Conservation (phyloP, 2,888 invertebrate species). For the Phyllotreta cruciferae region DNA sequence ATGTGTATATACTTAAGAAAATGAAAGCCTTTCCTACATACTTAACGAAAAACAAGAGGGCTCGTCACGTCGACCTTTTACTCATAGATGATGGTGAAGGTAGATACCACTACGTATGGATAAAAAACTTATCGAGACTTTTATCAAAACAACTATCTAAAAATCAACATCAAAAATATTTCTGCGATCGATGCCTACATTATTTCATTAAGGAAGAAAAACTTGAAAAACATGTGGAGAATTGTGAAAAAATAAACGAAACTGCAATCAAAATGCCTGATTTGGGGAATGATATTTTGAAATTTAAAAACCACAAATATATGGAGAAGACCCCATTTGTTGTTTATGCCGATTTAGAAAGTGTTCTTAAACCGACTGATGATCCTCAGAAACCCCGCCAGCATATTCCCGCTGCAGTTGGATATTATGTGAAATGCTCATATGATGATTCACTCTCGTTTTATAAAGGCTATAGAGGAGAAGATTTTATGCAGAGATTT, state of each 20-base stretch:
- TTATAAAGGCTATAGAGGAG: constrained; percentile 12
- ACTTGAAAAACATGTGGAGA: constrained; percentile 2
- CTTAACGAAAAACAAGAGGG: constrained; percentile 30
- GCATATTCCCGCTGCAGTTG: constrained; percentile 41
- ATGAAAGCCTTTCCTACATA: constrained; percentile 20
- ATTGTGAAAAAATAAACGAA: constrained; percentile 29
- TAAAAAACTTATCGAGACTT: constrained; percentile 19
- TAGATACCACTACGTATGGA: constrained; percentile 17
- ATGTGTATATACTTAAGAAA: constrained; percentile 42
- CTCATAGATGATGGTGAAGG: constrained; percentile 26
- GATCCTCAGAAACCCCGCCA: constrained; percentile 21
- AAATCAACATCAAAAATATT: constrained; percentile 11
- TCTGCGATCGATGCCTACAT: constrained; percentile 25
- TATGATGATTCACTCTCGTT: constrained; percentile 30
- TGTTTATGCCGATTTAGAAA: constrained; percentile 41
- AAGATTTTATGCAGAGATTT: constrained; percentile 21
- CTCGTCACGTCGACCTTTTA: constrained; percentile 37
- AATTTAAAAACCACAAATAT: constrained; percentile 26
- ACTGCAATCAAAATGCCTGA: constrained; percentile 30
- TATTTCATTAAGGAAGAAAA: constrained; percentile 14
- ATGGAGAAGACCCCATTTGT: constrained; percentile 30
- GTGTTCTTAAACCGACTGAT: constrained; percentile 18
- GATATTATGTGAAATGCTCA: constrained; percentile 42
- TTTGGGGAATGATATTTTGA: constrained; percentile 18
- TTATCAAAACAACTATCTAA: constrained; percentile 8